These are phyloP conservation scores for Ganaspis sp. DNA, from an alignment of 1,140 invertebrate species.

Conservation along the genomic window DNA sequence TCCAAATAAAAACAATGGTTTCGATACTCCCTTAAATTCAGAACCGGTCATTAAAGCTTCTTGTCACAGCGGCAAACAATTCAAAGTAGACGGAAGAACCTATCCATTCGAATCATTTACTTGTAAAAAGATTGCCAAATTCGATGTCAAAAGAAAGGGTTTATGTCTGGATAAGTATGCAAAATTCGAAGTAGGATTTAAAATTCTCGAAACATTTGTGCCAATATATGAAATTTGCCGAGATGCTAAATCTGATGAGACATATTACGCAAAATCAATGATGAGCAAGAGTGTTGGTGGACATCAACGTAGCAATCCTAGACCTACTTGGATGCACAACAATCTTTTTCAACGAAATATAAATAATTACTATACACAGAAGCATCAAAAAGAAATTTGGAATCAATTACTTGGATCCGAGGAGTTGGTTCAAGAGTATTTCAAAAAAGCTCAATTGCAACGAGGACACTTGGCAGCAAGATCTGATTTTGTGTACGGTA, in stretches of 20 bases:
- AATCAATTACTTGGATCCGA: conserved; percentile 60
- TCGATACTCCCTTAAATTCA: conserved; percentile 33
- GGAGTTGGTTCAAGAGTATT: conserved; percentile 53
- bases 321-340: conserved; percentile 58
- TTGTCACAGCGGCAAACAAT: conserved; percentile 50
- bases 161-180: conserved; percentile 22
- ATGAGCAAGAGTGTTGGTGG: conserved; percentile 58
- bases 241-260: conserved; percentile 67
- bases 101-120: conserved; percentile 26
- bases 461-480: conserved; percentile 75
- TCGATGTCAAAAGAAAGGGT: neutral
- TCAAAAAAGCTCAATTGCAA: conserved; percentile 52
- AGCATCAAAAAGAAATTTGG: conserved; percentile 59
- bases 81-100: conserved; percentile 40
- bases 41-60: conserved; percentile 33
- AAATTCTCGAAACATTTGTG: conserved; percentile 55
- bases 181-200: conserved; percentile 58
- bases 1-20: conserved; percentile 54
- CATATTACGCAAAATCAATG: conserved; percentile 69
- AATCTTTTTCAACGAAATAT: conserved; percentile 58
- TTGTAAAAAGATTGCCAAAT: conserved; percentile 10
- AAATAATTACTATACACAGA: conserved; percentile 57
- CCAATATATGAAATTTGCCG: conserved; percentile 72
- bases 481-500: conserved; percentile 73
- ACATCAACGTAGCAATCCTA: conserved; percentile 59